Evolutionary conservation across 1,140 invertebrate species (phyloP).

Genomic region (Trigoniulus corallinus): DNA sequence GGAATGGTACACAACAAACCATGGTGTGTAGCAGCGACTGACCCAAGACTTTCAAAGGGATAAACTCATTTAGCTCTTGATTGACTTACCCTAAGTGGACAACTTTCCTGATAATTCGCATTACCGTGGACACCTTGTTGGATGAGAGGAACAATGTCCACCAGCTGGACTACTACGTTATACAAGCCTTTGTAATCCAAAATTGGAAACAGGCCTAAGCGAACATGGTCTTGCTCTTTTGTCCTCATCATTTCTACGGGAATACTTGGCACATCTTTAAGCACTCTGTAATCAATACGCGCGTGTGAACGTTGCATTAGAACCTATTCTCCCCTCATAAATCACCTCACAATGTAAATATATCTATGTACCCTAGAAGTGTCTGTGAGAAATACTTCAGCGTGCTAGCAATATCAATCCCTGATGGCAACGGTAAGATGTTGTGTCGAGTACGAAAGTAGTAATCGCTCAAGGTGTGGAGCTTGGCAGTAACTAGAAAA

Average conservation of each 20-base stretch:
- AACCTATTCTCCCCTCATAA: neutral
- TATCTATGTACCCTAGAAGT: conserved; percentile 69
- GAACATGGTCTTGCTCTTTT: conserved; percentile 60
- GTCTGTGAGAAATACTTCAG: conserved; percentile 97
- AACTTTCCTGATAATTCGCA: conserved; percentile 5
- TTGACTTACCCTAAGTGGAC: neutral
- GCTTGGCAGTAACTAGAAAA: conserved; percentile 84
- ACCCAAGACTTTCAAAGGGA: conserved; percentile 87
- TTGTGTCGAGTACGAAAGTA: conserved; percentile 83
- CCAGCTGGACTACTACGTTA: conserved; percentile 60
- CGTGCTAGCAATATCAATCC: conserved; percentile 88
- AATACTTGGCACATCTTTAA: conserved; percentile 85
- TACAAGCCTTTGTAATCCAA: conserved; percentile 89
- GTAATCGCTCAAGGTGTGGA: conserved; percentile 88
- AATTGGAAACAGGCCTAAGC: conserved; percentile 81
- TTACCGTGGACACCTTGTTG: conserved; percentile 59
- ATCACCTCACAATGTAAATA: neutral
- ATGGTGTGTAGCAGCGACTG: conserved; percentile 75
- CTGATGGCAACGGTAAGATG: conserved; percentile 76
- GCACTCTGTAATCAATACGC: conserved; percentile 42
- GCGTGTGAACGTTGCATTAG: neutral
- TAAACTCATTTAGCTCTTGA: conserved; percentile 15
- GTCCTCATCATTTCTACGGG: conserved; percentile 76
- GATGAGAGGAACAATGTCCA: conserved; percentile 65
- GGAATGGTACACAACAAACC: conserved; percentile 81